phyloP scores from a whole-genome alignment of 1,140 invertebrate species.

The Coboldia fuscipes region DNA sequence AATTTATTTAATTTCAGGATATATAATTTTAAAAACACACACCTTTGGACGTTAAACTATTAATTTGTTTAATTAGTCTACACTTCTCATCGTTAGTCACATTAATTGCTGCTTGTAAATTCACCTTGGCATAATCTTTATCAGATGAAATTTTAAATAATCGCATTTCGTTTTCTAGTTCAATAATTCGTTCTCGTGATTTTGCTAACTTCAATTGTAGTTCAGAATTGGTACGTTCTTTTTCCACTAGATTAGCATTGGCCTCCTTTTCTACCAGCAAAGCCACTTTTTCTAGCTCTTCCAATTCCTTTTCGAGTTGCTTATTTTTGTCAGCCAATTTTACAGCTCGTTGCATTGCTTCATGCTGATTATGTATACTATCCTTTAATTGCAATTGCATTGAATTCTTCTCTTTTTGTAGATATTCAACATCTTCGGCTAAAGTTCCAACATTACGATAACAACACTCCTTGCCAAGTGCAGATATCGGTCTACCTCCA shows the following conservation, averaged over 20 bases:
- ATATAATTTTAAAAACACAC: slow-evolving; percentile 1
- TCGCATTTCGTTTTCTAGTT: too few species aligned
- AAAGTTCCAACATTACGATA: slow-evolving; percentile 23
- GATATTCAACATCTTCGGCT: slow-evolving; percentile 23
- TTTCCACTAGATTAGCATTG: slow-evolving; percentile 14
- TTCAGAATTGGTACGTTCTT: slow-evolving; percentile 9
- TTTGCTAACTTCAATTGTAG: slow-evolving; percentile 5
- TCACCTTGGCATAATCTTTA: too few species aligned
- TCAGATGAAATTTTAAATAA: too few species aligned
- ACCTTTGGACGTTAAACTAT: slow-evolving; percentile 10
- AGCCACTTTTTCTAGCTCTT: slow-evolving; percentile 35
- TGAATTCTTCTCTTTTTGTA: slow-evolving; percentile 29
- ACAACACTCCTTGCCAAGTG: slow-evolving; percentile 29
- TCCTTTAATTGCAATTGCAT: slow-evolving; percentile 30
- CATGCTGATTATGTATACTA: slow-evolving; percentile 35
- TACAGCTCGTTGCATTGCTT: slow-evolving; percentile 38
- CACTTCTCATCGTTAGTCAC: slow-evolving; percentile 9
- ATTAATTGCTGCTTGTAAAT: neutral
- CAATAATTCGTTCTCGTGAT: neutral
- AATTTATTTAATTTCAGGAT: neutral
- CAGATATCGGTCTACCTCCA: slow-evolving; percentile 27
- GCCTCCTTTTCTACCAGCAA: slow-evolving; percentile 33
- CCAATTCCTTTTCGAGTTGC: slow-evolving; percentile 32
- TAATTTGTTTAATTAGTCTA: slow-evolving; percentile 10
- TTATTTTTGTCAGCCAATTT: slow-evolving; percentile 34